Base-by-base conservation (phyloP, 2,888 invertebrate species). In the Synergus gifuensis region DNA sequence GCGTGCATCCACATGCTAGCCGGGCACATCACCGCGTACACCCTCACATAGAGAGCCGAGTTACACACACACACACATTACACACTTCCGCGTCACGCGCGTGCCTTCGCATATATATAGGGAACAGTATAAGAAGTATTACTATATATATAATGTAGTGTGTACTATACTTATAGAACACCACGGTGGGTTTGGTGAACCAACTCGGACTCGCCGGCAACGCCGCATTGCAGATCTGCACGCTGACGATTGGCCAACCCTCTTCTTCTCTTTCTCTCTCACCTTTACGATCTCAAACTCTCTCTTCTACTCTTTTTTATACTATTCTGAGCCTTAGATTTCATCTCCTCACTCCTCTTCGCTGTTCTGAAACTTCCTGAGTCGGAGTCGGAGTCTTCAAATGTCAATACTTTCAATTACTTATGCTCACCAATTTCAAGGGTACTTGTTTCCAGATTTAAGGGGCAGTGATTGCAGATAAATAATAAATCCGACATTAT, bases 221-320 rank as follows among this genome's bases (percentile, higher is more conserved):
- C 90, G 90, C 91, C 91, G 91, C 91, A 92, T 91, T 92, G 91
- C 91, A 89, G 91, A 91, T 91, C 89, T 88, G 86, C 88, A 88
- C 87, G 89, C 89, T 90, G 89, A 90, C 90, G 89, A 87, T 89
- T 87, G 86, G 87, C 88, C 86, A 86, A 86, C 86, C 86, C 86
- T 82, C 81, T 82, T 81, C 86, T 28, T 46, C 58, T 79, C 62
- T 73, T 28, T 64, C 76, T 62, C 28, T 63, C 64, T 22, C 49
- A n/a, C 79, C 76, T 63, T 36, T 46, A 36, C 18, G n/a, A 46
- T 60, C 36, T 28, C 46, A 22, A n/a, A 64, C 78, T 76, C 78
- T 36, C 54, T 73, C 60, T 78, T 36, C 0, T 49, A 36, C 64
- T 80, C 76, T 64, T 78, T 77, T 67, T 64, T 77, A 79, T 76